Evolutionary conservation across 2,113 vertebrate genomes (phyloP), one percentile per base, ranked within the genome.

Genomic region (Podilymbus podiceps): DNA sequence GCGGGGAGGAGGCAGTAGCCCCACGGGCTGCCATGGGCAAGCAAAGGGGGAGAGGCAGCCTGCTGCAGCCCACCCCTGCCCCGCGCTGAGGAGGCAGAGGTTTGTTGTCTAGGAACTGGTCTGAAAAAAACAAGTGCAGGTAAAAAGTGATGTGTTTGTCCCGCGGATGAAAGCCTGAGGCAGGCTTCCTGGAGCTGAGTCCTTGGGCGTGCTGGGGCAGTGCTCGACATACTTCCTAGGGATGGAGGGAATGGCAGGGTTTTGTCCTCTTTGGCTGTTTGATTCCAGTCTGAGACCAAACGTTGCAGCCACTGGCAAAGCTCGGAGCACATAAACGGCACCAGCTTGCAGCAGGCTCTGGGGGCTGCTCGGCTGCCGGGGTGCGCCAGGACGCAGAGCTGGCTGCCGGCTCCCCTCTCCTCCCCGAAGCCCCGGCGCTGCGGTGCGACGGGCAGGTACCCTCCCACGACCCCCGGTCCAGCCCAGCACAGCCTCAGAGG

Each of bases 401-500:
- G 40, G 47, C 58, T 83, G 46, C 50, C n/a, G 46, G 59, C 58
- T 66, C 42, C 59, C 46, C 35, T 69, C 38, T 60, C 11, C 33
- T 68, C 28, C 50, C 30, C 2, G 0, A 76, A 76, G 11, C 21
- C 40, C 46, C 30, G 2, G 5, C 2, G 2, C 55, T n/a, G 55
- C n/a, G 12, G 15, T 50, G 52, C 0, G 0, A 40, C 49, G 67
- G 33, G 22, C 67, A 83, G 15, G 27, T 85, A 16, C 13, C 20
- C 28, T 9, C 28, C 6, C 0, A 0, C 16, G 4, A 33, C 0
- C 0, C 69, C 73, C 0, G 0, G 8, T 73, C 68, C 85, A 67
- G 74, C 77, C 5, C 56, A 40, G 77, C 68, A 5, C 0, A 0
- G 20, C 23, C 33, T 77, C 1, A 0, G 15, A 42, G 56, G 12